Evolutionary conservation across 2,888 invertebrate species (phyloP).

Genomic region (Hartigia nigra): DNA sequence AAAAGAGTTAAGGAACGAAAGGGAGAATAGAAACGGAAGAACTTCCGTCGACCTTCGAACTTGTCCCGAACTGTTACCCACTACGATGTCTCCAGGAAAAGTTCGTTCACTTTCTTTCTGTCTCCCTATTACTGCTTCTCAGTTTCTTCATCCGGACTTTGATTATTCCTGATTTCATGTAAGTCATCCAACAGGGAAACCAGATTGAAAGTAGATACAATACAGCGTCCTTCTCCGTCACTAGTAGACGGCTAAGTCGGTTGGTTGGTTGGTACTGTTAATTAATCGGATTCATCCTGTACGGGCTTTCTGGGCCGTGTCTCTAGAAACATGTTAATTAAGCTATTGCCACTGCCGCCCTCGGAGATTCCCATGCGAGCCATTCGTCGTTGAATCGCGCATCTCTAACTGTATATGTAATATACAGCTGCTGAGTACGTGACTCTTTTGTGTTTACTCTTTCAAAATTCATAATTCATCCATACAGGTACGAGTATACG

Average conservation of each 20-base stretch:
- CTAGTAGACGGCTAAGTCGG: not conserved
- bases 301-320: not conserved
- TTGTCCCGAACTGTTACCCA: not conserved
- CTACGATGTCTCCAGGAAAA: not conserved
- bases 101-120: not conserved
- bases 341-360: not conserved
- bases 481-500: not conserved
- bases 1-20: not conserved
- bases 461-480: not conserved
- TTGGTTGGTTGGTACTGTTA: not conserved
- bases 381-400: not conserved
- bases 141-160: not conserved
- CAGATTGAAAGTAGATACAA: not conserved
- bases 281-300: not conserved
- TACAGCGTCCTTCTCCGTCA: not conserved
- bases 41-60: not conserved
- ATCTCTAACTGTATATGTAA: not conserved
- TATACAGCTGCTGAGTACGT: not conserved
- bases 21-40: not conserved
- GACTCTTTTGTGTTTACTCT: not conserved
- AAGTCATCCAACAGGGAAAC: not conserved
- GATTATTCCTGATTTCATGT: not conserved
- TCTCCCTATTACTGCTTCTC: not conserved
- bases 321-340: not conserved
- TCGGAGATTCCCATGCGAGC: conserved; percentile 1